Conservation (phyloP, 2,888 invertebrate species). For the Drosophila peninsularis region DNA sequence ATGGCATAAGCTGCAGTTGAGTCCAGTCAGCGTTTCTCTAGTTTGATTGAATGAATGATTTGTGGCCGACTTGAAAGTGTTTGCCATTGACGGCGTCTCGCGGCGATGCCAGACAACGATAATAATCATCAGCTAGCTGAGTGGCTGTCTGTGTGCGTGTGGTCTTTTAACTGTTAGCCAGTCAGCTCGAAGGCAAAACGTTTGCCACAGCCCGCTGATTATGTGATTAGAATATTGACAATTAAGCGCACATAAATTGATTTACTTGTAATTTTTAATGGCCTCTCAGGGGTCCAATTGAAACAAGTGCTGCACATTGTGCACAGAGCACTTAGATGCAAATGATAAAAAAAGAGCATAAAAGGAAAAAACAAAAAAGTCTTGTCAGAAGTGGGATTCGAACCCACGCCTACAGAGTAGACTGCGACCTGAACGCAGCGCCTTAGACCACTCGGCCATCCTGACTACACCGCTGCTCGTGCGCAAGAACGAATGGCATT, state of each 20-base stretch:
- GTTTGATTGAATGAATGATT: constrained; percentile 68
- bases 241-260: constrained; percentile 73
- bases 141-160: constrained; percentile 22
- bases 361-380: constrained; percentile 21
- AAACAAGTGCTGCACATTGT: constrained; percentile 39
- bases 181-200: constrained; percentile 52
- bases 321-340: background rate
- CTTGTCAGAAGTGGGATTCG: constrained; percentile 84
- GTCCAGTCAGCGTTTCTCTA: constrained; percentile 39
- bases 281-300: constrained; percentile 42
- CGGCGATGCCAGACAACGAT: constrained; percentile 69
- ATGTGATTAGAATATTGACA: constrained; percentile 79
- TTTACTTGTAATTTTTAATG: constrained; percentile 73
- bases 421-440: constrained; percentile 85
- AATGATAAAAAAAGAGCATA: background rate
- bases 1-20: constrained; percentile 5
- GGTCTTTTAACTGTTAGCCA: constrained; percentile 40
- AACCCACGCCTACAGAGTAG: constrained; percentile 85
- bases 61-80: constrained; percentile 28
- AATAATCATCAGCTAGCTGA: constrained; percentile 46
- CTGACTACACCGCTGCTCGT: constrained; percentile 30
- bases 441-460: constrained; percentile 84
- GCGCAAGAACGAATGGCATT: constrained; percentile 35
- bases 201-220: constrained; percentile 56
- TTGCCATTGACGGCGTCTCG: constrained; percentile 45